Base-by-base conservation (phyloP, 2,113 vertebrate genomes). In the Lethenteron camtschaticum region DNA sequence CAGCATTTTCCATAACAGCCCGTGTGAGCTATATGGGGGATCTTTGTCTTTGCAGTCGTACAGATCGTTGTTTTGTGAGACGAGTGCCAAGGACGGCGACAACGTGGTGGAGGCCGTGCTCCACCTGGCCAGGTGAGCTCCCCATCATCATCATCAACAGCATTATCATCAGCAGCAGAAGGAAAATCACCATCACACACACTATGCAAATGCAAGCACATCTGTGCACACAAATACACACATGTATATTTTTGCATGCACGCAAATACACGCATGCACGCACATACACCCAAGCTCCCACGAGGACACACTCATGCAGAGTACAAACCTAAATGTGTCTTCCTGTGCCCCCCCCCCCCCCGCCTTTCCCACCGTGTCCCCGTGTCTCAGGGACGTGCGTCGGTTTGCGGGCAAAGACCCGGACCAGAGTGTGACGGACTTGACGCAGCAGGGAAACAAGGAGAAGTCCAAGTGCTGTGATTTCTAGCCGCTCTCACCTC, bases 61-160 rank as follows among this genome's bases (percentile, higher is more conserved):
- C 63, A 78, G 77, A 2, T 80, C 82, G n/a, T 74, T 80, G 68
- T 83, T 84, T 79, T 84, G 82, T 1, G 79, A 85, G 75, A 81
- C 81, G 9, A 84, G 83, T 12, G 78, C 81, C 73, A 87, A 83
- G 74, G 81, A 83, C 0, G 76, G 83, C 68, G 83, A 78, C 55
- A 81, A 75, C 1, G 70, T 75, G 4, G 78, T 79, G 1, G 81
- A 85, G 72, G 78, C 78, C 0, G 80, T 80, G 73, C 80, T 82
- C 70, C 82, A 83, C 72, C 78, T 79, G 1, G 78, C 82, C 5
- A 77, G 75, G 81, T 81, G 78, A 74, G 73, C 8, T 59, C 2
- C 63, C 9, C 10, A 66, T 8, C 14, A n/a, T 8, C 14, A n/a
- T n/a, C 10, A n/a, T 66, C 6, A 20, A 20, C 14, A 14, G 20